Conservation (phyloP, 2,797 vertebrate genomes). For the Florisuga fusca region DNA sequence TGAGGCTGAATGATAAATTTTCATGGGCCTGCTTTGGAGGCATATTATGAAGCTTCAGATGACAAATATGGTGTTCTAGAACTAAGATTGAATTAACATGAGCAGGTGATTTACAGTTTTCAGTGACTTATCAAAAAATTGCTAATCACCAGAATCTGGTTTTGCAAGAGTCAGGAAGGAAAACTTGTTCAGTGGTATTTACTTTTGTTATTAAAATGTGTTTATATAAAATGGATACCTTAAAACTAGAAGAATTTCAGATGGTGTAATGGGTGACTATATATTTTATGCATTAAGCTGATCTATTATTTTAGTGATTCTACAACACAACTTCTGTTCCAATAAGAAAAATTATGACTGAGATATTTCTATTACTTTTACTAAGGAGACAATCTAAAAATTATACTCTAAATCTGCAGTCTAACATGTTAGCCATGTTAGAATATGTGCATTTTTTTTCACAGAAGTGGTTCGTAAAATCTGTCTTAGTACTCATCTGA, state of each 20-base stretch:
- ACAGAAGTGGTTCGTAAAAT: not conserved
- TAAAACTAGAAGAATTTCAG: not conserved
- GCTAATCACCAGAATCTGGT: not conserved
- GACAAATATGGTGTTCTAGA: not conserved
- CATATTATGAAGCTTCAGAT: not conserved
- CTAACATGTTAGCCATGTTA: not conserved
- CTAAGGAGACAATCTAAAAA: not conserved
- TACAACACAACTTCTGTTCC: not conserved
- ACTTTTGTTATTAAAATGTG: not conserved
- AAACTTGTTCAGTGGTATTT: conserved; percentile 22
- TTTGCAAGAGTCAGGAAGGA: not conserved
- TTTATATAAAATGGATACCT: not conserved
- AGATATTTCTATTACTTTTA: not conserved
- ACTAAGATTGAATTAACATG: not conserved
- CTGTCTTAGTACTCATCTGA: not conserved
- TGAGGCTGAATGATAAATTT: not conserved
- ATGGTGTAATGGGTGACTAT: not conserved
- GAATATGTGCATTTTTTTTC: not conserved
- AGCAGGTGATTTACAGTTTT: not conserved
- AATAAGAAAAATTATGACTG: not conserved
- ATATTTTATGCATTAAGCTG: conserved; percentile 18
- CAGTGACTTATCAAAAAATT: not conserved
- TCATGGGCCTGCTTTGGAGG: not conserved
- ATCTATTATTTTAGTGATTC: conserved; percentile 1
- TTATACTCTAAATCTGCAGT: not conserved